These are phyloP conservation scores for Heterodera filipjevi DNA, from an alignment of 2,888 invertebrate species.

Conservation along the genomic window DNA sequence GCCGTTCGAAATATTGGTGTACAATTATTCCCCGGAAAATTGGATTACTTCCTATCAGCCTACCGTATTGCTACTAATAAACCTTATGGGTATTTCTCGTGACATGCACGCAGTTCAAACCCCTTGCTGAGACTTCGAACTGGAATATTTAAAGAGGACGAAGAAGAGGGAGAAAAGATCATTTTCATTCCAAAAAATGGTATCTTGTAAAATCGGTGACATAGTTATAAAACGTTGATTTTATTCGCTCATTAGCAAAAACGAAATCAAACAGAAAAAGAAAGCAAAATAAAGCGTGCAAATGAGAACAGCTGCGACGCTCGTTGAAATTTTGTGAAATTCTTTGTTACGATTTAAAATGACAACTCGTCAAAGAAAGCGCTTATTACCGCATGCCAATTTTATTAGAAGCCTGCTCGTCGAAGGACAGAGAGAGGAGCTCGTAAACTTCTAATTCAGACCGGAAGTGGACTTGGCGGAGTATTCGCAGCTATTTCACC, in stretches of 20 bases:
- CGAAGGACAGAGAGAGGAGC: conserved; percentile 26
- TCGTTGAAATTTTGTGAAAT: conserved; percentile 32
- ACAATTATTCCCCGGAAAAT: conserved; percentile 33
- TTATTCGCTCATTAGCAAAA: conserved; percentile 3
- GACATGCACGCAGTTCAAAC: conserved; percentile 33
- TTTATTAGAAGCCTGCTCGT: conserved; percentile 16
- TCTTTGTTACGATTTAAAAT: conserved; percentile 5
- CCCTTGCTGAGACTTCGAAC: conserved; percentile 31
- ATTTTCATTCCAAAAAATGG: conserved; percentile 24
- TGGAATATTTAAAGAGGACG: conserved; percentile 35
- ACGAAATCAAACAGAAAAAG: conserved; percentile 21
- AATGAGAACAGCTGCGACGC: conserved; percentile 2
- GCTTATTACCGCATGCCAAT: conserved; percentile 25
- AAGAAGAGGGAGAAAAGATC: conserved; percentile 9
- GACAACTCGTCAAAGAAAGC: conserved; percentile 19
- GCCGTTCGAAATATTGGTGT: conserved; percentile 23
- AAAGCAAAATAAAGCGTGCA: not conserved
- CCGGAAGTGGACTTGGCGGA: conserved; percentile 13
- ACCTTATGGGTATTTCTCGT: conserved; percentile 33
- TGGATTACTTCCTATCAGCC: conserved; percentile 27
- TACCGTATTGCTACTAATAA: conserved; percentile 11
- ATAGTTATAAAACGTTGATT: not conserved
- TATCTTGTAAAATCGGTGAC: not conserved
- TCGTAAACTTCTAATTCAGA: conserved; percentile 11
- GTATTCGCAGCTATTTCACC: conserved; percentile 13